Percentiles rank a stretch among this genome's conserved stretches.
Conservation (phyloP, 2,888 invertebrate species). For the Thecocarcelia acutangulata region DNA sequence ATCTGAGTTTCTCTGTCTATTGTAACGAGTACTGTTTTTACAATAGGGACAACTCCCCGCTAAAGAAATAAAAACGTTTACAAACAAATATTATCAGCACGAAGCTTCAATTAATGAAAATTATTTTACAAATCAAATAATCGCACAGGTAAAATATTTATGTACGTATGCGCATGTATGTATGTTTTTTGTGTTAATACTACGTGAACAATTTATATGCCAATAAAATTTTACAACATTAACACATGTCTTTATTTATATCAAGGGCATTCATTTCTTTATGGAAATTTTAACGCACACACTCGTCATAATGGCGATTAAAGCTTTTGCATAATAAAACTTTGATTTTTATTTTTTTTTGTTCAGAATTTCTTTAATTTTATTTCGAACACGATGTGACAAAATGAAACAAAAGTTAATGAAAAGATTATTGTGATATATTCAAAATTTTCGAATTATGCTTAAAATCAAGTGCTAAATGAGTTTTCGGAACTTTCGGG, state of each 20-base stretch:
- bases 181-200: too few relatives aligned
- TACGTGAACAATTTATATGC: constrained; percentile 34
- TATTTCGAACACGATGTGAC: too few relatives aligned
- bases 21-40: too few relatives aligned
- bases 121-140: constrained; percentile 26
- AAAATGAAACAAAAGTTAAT: too few relatives aligned
- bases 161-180: neutral
- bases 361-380: neutral
- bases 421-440: too few relatives aligned
- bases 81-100: constrained; percentile 32
- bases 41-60: too few relatives aligned
- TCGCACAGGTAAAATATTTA: neutral
- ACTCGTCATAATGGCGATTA: neutral
- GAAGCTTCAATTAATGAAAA: constrained; percentile 40
- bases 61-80: neutral
- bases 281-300: constrained; percentile 59
- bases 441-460: too few relatives aligned
- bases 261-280: constrained; percentile 58
- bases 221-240: constrained; percentile 44
- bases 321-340: neutral
- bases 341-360: neutral
- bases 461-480: too few relatives aligned
- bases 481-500: too few relatives aligned
- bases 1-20: too few relatives aligned
- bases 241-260: constrained; percentile 30